Conservation (phyloP, 1,140 invertebrate species). For the Batillaria attramentaria region DNA sequence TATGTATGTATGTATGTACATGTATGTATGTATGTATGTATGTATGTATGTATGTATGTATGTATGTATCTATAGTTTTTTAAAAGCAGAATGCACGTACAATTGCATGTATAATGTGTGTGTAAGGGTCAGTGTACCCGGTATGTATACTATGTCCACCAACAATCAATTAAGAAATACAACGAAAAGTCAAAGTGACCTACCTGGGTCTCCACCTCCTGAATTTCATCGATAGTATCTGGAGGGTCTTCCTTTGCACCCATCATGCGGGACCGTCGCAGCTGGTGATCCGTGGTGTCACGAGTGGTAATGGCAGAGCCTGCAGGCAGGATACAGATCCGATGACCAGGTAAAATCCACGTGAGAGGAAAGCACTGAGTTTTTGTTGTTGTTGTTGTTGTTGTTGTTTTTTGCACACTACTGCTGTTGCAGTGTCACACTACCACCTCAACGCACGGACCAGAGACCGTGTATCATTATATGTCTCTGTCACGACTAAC, state of each 20-base stretch:
- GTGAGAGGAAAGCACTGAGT: too few relatives aligned
- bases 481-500: background rate
- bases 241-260: conserved; percentile 41
- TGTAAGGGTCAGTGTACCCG: background rate
- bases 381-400: too few relatives aligned
- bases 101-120: background rate
- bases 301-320: background rate
- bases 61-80: background rate
- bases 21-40: conserved; percentile 19
- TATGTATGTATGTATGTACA: background rate
- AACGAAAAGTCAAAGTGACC: conserved; percentile 4
- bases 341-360: too few relatives aligned
- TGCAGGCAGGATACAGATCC: background rate
- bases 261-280: conserved; percentile 15
- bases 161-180: background rate
- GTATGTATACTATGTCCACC: background rate
- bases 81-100: too few relatives aligned
- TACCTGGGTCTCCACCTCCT: conserved; percentile 44
- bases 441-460: background rate
- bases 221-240: conserved; percentile 42
- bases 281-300: too few relatives aligned
- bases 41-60: background rate
- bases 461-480: background rate
- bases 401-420: too few relatives aligned
- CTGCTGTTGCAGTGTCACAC: background rate